phyloP scores from a whole-genome alignment of 2,888 invertebrate genomes.

The Ischnura elegans region DNA sequence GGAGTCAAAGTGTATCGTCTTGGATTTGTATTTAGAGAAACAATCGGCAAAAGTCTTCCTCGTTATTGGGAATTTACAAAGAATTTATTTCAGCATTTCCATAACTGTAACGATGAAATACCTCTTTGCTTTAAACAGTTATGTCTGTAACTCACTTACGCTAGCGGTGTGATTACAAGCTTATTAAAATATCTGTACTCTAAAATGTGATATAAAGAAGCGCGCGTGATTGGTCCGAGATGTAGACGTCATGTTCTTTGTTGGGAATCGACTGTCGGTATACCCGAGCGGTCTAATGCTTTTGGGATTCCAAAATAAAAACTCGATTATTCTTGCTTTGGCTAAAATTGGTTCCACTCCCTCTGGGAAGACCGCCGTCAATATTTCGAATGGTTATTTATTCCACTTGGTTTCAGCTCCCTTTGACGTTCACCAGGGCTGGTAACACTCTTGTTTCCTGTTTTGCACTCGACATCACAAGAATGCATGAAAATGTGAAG shows the following conservation, averaged over 20 bases:
- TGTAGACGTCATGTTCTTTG: not conserved
- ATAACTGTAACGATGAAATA: too few relatives aligned
- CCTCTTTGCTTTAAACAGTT: too few relatives aligned
- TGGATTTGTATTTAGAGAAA: too few relatives aligned
- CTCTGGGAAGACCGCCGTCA: constrained; percentile 1
- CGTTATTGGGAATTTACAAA: too few relatives aligned
- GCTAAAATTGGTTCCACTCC: constrained; percentile 22
- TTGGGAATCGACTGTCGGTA: not conserved
- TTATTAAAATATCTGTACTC: not conserved
- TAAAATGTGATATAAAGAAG: not conserved
- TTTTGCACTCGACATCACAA: not conserved
- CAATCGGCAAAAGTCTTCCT: too few relatives aligned
- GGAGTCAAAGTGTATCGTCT: too few relatives aligned
- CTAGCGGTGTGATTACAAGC: too few relatives aligned
- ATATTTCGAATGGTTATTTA: constrained; percentile 8
- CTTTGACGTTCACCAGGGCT: not conserved
- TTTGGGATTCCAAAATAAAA: not conserved
- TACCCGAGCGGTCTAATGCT: not conserved
- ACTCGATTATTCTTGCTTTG: constrained; percentile 34
- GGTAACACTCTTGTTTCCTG: not conserved
- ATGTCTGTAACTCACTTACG: too few relatives aligned
- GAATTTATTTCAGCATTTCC: too few relatives aligned
- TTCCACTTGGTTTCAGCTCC: not conserved
- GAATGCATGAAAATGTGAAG: not conserved
- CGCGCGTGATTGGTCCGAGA: not conserved